Evolutionary conservation across 2,888 invertebrate species (phyloP).

Genomic region (Liopterus haemorrhoidalis): DNA sequence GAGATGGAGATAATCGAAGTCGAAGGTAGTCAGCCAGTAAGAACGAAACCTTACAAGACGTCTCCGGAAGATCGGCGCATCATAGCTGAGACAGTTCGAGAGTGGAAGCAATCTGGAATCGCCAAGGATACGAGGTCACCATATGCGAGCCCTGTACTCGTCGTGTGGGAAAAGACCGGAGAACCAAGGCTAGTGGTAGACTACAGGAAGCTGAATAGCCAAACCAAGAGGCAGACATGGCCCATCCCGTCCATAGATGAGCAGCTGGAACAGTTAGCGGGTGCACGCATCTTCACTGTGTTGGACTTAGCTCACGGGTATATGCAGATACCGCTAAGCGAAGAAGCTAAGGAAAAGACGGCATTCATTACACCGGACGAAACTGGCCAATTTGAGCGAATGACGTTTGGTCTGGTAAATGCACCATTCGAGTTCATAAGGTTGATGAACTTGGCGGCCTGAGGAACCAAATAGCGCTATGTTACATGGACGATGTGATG

Average conservation of each 20-base stretch:
- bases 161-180: constrained; percentile 27
- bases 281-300: constrained; percentile 20
- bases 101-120: constrained; percentile 28
- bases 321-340: constrained; percentile 17
- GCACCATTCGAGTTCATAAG: constrained; percentile 34
- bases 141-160: constrained; percentile 28
- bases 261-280: constrained; percentile 24
- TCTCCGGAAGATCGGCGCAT: constrained; percentile 13
- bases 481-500: constrained; percentile 36
- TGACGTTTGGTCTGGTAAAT: constrained; percentile 36
- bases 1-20: no score
- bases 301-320: constrained; percentile 18
- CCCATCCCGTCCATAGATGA: constrained; percentile 28
- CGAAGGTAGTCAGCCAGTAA: constrained; percentile 14
- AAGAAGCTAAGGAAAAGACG: constrained; percentile 20
- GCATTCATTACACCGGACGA: constrained; percentile 33
- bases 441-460: constrained; percentile 31
- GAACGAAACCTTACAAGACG: constrained; percentile 18
- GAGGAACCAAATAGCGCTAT: constrained; percentile 23
- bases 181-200: constrained; percentile 26
- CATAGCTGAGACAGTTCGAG: constrained; percentile 22
- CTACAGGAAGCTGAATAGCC: constrained; percentile 26
- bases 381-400: constrained; percentile 34
- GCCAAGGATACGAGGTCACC: constrained; percentile 30
- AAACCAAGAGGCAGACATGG: constrained; percentile 25